Percentiles rank a stretch among this genome's conserved stretches.
These are phyloP conservation scores for Sylvilagus bachmani DNA, from an alignment of 2,113 vertebrate species.

Conservation along the genomic window DNA sequence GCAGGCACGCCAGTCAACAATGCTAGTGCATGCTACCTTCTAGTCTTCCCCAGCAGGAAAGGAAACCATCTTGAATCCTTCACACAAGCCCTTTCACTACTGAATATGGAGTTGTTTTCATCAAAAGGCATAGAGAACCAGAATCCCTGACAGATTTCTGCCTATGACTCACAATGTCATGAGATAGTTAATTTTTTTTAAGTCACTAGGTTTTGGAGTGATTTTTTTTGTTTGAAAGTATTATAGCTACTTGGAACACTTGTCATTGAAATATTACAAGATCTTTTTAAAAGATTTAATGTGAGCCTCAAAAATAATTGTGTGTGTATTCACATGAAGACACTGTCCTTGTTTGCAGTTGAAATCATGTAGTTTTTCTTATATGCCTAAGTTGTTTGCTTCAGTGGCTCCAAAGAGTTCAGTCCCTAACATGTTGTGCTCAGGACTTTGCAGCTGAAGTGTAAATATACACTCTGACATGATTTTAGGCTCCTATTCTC, in stretches of 20 bases:
- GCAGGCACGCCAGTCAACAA: not conserved
- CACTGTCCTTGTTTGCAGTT: not conserved
- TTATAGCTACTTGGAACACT: not conserved
- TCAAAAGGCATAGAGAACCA: not conserved
- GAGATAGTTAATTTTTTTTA: not conserved
- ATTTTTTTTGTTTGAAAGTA: not conserved
- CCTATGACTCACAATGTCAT: not conserved
- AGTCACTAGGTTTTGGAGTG: not conserved
- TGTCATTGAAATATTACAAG: not conserved
- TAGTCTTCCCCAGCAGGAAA: not conserved
- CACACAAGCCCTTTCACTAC: no score
- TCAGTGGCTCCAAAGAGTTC: not conserved
- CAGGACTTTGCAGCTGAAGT: not conserved
- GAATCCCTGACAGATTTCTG: not conserved
- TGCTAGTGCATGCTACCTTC: not conserved
- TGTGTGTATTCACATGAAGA: not conserved
- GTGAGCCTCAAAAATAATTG: not conserved
- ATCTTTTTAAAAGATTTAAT: not conserved
- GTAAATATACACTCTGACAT: not conserved
- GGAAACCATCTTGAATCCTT: not conserved
- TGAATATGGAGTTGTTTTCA: not conserved
- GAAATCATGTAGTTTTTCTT: not conserved
- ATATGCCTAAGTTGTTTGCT: not conserved
- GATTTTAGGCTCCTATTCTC: not conserved
- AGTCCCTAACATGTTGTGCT: constrained; percentile 18